Evolutionary conservation across 2,113 vertebrate species (phyloP), one percentile per base, ranked within the genome.

Genomic region (Corythaeola cristata): DNA sequence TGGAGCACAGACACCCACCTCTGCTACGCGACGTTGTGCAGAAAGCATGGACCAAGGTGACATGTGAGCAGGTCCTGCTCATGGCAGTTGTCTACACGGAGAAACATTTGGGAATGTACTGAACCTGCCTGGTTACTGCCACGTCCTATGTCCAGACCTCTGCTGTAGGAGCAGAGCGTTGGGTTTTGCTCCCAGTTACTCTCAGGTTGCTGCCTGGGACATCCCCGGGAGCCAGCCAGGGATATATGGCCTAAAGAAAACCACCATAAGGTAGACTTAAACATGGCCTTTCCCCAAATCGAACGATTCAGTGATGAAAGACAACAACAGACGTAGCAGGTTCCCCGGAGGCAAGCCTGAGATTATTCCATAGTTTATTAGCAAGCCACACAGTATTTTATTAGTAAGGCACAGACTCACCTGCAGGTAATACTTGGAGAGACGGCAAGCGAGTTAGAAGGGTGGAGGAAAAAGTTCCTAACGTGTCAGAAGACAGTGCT

Each of bases 101-200:
- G 37, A 73, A 84, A 16, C 28, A 33, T 50, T 30, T 39, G 66
- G 18, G 41, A 63, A 63, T 5, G 50, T 27, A 3, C 3, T 21
- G 45, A 59, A 30, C 24, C 28, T 26, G 44, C 26, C 56, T 11
- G 15, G 27, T 20, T 33, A 3, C 59, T 45, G 52, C 59, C 27
- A n/a, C 67, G 41, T 8, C 8, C 0, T 3, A 13, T 1, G 12
- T 2, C 33, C 32, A n/a, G 37, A 1, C 15, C 26, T 23, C 33
- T 18, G 53, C 71, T 8, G 20, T 1, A 23, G 64, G 45, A 60
- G 69, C 44, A 15, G 8, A 12, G 20, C 0, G 0, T 20, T 17
- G 30, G 8, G 45, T 13, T 41, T 53, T 19, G 45, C 66, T 33
- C 59, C 37, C 50, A 1, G 2, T 19, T 15, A 15, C 8, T 33